A percentile compares a stretch with the other conserved stretches of the same genome.
phyloP scores from a whole-genome alignment of 2,113 vertebrate species.

The Delphinus delphis region DNA sequence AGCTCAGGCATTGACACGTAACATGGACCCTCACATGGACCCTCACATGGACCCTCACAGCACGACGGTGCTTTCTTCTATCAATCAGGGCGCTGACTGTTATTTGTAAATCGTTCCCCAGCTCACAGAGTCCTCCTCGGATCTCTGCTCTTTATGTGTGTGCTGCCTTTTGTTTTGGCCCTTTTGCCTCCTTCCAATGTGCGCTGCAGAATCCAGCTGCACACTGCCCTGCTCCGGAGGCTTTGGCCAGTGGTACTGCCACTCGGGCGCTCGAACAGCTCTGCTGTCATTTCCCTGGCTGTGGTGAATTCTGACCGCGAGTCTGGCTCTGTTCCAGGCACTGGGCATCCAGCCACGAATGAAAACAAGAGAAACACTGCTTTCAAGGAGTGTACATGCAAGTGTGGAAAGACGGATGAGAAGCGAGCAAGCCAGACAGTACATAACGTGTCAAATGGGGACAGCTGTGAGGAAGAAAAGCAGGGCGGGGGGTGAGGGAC shows the following conservation, averaged over 20 bases:
- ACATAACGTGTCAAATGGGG: rapidly evolving
- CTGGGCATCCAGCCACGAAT: not conserved
- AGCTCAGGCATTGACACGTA: rapidly evolving
- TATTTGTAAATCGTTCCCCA: not conserved
- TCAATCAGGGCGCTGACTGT: rapidly evolving
- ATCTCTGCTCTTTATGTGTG: too few species aligned
- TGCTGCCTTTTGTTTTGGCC: not conserved
- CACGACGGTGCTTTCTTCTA: rapidly evolving
- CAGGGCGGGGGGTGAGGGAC: not conserved
- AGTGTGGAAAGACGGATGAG: not conserved
- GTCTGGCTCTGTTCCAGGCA: not conserved
- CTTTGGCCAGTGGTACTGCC: rapidly evolving
- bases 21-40: rapidly evolving
- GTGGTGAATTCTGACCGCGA: rapidly evolving
- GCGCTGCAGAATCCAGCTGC: not conserved
- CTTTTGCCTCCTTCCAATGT: not conserved
- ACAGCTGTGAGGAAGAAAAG: not conserved
- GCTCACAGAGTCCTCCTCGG: not conserved
- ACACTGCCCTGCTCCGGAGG: not conserved
- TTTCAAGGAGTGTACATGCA: not conserved
- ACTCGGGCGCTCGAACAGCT: not conserved
- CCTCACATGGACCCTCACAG: not conserved
- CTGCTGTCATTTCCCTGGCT: rapidly evolving
- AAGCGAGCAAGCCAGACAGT: not conserved
- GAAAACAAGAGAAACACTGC: not conserved